Base-by-base conservation (phyloP, 2,888 invertebrate genomes). In the Trissolcus brochymenae region DNA sequence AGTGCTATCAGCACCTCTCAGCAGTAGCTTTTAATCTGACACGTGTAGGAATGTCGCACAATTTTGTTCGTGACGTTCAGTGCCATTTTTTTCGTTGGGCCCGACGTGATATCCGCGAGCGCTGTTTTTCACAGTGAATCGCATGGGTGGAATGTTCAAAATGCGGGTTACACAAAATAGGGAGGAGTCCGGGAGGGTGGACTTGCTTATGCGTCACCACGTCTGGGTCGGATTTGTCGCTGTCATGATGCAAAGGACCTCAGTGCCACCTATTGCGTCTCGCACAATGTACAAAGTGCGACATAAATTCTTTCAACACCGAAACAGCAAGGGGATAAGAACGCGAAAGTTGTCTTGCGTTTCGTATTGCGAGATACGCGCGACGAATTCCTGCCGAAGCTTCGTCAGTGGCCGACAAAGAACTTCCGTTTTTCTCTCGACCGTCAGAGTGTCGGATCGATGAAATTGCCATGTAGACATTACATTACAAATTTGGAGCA, bases 131-230 rank as follows among this genome's bases (percentile, higher is more conserved):
- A 80, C 75, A 73, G 66, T 49, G 79, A 82, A 77, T 80, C 82
- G 82, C 81, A 79, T 80, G 76, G 78, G 66, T 61, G 77, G 79
- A 82, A 81, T 79, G 81, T 80, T 78, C 60, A 70, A 76, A 64
- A 70, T 78, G 60, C 60, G 71, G 68, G 75, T 67, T 74, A 57
- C 59, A 35, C 35, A 35, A 35, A 35, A 35, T 11, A 11, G 68
- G 25, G 40, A 60, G 49, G 40, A 54, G 25, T 49, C 17, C 4
- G 35, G 41, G 54, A 16, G 51, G 72, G 57, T 60, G 66, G 76
- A 79, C 80, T 87, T 87, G 87, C 83, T 86, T 88, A 87, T 87
- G 87, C 88, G 84, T 83, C 82, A 81, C 85, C 86, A 86, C 86
- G 87, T 85, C 81, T 82, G 75, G 81, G 83, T 81, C 81, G 85